Percentiles rank a stretch among this genome's conserved stretches.
Conservation (phyloP, 2,113 vertebrate genomes). For the Phalacrocorax brasilianus region DNA sequence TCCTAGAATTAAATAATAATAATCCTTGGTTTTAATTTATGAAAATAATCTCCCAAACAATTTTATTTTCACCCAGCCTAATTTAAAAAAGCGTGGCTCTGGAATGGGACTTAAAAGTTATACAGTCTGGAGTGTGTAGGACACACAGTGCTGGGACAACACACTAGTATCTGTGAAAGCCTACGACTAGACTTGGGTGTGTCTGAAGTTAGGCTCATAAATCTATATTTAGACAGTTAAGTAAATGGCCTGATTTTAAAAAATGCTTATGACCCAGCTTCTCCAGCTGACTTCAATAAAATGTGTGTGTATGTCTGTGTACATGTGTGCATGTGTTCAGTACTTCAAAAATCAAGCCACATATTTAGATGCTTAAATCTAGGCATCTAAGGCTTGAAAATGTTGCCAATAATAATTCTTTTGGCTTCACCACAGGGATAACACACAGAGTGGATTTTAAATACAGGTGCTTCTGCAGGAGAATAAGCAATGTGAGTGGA, state of each 20-base stretch:
- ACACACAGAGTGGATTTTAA: background rate
- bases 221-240: conserved; percentile 5
- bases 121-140: background rate
- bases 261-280: conserved; percentile 2
- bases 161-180: background rate
- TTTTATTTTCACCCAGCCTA: background rate
- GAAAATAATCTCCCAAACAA: background rate
- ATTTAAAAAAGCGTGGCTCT: background rate
- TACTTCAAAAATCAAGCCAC: conserved; percentile 4
- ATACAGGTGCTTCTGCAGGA: conserved; percentile 15
- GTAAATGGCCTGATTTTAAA: conserved; percentile 10
- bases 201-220: conserved; percentile 1
- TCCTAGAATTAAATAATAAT: background rate
- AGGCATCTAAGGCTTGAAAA: conserved; percentile 4
- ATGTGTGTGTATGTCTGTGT: background rate
- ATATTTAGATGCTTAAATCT: conserved; percentile 36
- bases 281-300: conserved; percentile 38
- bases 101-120: background rate
- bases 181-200: background rate
- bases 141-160: background rate
- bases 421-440: background rate
- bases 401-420: conserved; percentile 15
- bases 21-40: background rate
- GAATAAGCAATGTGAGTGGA: background rate
- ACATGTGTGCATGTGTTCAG: background rate